Conservation (phyloP, 2,113 vertebrate genomes). For the Todiramphus saurophagus region DNA sequence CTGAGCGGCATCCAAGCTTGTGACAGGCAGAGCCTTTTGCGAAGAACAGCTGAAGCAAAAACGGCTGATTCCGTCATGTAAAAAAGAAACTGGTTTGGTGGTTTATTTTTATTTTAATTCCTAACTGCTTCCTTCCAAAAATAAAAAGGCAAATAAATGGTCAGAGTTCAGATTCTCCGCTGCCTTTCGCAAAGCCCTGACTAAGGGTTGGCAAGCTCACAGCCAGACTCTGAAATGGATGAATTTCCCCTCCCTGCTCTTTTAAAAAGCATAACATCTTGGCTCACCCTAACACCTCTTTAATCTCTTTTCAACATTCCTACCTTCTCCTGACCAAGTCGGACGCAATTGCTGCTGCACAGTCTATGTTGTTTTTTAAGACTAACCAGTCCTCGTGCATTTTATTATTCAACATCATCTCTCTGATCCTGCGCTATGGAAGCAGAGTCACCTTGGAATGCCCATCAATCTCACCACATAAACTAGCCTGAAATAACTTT, state of each 20-base stretch:
- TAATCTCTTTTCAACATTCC: conserved; percentile 53
- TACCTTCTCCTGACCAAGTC: not conserved
- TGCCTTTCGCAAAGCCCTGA: conserved; percentile 13
- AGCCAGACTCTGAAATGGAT: conserved; percentile 19
- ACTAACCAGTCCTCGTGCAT: not conserved
- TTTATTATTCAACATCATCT: not conserved
- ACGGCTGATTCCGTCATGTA: not conserved
- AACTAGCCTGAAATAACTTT: not conserved
- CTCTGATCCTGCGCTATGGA: not conserved
- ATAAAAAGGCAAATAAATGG: conserved; percentile 23
- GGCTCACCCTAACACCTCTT: conserved; percentile 38
- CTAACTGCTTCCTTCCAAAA: conserved; percentile 12
- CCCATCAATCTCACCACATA: not conserved
- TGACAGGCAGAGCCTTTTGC: not conserved
- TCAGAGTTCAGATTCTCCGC: not conserved
- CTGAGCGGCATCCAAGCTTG: not conserved
- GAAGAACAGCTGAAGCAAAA: not conserved
- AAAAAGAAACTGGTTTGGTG: not conserved
- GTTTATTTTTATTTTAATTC: not conserved
- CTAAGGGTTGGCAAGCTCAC: conserved; percentile 16
- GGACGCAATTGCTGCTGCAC: not conserved
- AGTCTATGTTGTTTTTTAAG: not conserved
- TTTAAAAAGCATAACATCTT: conserved; percentile 27
- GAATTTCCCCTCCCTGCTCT: not conserved
- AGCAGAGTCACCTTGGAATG: not conserved